A percentile compares a stretch with the other conserved stretches of the same genome.
These are phyloP conservation scores for Cistogaster globosa DNA, from an alignment of 2,888 invertebrate species.

Conservation along the genomic window DNA sequence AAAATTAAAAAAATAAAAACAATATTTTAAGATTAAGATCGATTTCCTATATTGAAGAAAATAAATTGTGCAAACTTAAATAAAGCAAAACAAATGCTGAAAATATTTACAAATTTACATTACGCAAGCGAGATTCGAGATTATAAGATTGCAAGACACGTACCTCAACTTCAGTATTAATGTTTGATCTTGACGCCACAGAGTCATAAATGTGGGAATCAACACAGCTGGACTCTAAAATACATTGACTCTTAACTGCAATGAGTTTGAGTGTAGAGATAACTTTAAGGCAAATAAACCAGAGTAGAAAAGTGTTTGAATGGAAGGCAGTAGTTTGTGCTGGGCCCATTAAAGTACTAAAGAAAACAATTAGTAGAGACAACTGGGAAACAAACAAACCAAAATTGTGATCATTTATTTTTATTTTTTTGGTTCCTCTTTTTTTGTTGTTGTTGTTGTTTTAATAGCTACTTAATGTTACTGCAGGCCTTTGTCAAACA, in stretches of 20 bases:
- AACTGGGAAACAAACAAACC: slow-evolving; percentile 61
- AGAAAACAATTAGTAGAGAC: slow-evolving; percentile 66
- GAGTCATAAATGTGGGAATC: slow-evolving; percentile 69
- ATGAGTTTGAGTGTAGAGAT: slow-evolving; percentile 19
- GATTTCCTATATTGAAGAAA: slow-evolving; percentile 41
- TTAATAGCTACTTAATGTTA: slow-evolving; percentile 60
- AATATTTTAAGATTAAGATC: slow-evolving; percentile 41
- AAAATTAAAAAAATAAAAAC: slow-evolving; percentile 14
- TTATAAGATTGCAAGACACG: slow-evolving; percentile 68
- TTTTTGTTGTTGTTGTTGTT: too few relatives aligned
- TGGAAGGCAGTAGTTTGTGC: slow-evolving; percentile 21
- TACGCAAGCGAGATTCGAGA: slow-evolving; percentile 69
- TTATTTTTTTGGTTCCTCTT: slow-evolving; percentile 1
- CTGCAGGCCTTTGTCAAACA: slow-evolving; percentile 42
- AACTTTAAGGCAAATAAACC: slow-evolving; percentile 29
- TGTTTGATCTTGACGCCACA: slow-evolving; percentile 70
- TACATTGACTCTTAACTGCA: neutral
- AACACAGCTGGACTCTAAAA: slow-evolving; percentile 64
- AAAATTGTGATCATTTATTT: slow-evolving; percentile 45
- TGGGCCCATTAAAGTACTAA: slow-evolving; percentile 7
- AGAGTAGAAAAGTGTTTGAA: slow-evolving; percentile 11
- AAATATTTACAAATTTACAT: slow-evolving; percentile 39
- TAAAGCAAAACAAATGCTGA: slow-evolving; percentile 53
- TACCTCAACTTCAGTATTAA: slow-evolving; percentile 64
- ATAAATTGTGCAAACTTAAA: slow-evolving; percentile 6